Base-by-base conservation (phyloP, 2,888 invertebrate genomes). In the Watsonalla binaria region DNA sequence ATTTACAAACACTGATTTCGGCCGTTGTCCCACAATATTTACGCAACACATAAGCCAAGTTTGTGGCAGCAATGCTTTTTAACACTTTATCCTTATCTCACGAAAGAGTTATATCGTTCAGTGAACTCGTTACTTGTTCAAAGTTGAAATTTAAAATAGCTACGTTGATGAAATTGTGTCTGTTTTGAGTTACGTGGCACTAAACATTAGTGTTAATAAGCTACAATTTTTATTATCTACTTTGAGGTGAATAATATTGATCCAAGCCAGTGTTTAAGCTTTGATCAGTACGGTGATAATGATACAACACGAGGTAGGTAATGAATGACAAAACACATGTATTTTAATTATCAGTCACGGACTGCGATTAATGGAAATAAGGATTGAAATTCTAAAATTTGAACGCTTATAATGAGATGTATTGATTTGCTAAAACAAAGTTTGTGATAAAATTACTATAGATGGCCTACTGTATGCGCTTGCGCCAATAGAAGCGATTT, bases 21-120 rank as follows among this genome's bases (percentile, higher is more conserved):
- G 84, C 80, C 82, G 74, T 80, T 83, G 81, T 68, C 72, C 76
- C 60, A 55, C 54, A 52, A 56, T 66, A 63, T 77, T 81, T 75
- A 78, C 78, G 76, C 73, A 78, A 79, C 63, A 53, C 14, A 48
- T 33, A 51, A 59, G 51, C 50, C 59, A 57, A 51, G 33, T 60
- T 62, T 57, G 51, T 52, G 49, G 53, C 45, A 11, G 37, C 51
- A 37, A 45, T 45, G 13, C 49, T 49, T 37, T 47, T 49, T 39
- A 37, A 13, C 24, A 58, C 58, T 56, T 65, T 71, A 70, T 74
- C 68, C 60, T 66, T 64, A 66, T 64, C 64, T 57, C 35, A 51
- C 15, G 56, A 59, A 60, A 62, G 61, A 65, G 62, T 66, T 59
- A 57, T 72, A 71, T 74, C 72, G 76, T 74, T 51, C 74, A 59